Evolutionary conservation across 1,140 invertebrate genomes (phyloP).

Genomic region (Drosophila sulfurigaster): DNA sequence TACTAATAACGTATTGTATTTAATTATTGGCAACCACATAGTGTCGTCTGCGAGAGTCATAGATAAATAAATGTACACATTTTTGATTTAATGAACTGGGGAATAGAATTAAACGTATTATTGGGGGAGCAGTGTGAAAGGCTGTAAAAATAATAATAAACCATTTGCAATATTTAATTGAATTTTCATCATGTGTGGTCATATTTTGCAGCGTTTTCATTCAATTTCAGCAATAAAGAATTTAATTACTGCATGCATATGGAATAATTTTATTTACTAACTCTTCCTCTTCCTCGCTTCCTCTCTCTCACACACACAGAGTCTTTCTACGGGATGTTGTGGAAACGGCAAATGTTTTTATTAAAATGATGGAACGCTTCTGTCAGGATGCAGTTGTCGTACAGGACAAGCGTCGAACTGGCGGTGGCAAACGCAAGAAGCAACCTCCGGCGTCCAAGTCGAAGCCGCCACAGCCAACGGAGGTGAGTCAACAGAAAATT

Average conservation of each 20-base stretch:
- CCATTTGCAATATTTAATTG: constrained; percentile 66
- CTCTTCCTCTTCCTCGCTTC: constrained; percentile 36
- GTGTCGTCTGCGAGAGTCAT: not conserved
- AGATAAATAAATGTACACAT: constrained; percentile 15
- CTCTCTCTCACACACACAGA: constrained; percentile 85
- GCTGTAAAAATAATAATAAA: constrained; percentile 56
- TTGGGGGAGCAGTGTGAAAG: not conserved
- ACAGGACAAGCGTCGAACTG: constrained; percentile 86
- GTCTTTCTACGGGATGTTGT: constrained; percentile 94
- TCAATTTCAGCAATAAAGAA: constrained; percentile 64
- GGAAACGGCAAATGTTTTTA: constrained; percentile 95
- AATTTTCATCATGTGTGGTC: constrained; percentile 63
- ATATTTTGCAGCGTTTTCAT: constrained; percentile 50
- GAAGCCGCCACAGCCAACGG: constrained; percentile 57
- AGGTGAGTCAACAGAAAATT: constrained; percentile 54
- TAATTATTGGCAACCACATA: constrained; percentile 1
- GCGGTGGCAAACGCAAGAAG: constrained; percentile 57
- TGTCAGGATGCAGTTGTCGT: constrained; percentile 91
- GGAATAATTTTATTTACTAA: constrained; percentile 68
- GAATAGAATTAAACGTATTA: constrained; percentile 40
- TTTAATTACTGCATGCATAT: constrained; percentile 62
- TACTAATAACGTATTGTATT: not conserved
- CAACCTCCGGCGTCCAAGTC: constrained; percentile 57
- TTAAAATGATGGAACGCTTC: constrained; percentile 95
- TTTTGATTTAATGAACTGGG: constrained; percentile 17